Conservation (phyloP, 2,113 vertebrate genomes). For the Pterocles orientalis region DNA sequence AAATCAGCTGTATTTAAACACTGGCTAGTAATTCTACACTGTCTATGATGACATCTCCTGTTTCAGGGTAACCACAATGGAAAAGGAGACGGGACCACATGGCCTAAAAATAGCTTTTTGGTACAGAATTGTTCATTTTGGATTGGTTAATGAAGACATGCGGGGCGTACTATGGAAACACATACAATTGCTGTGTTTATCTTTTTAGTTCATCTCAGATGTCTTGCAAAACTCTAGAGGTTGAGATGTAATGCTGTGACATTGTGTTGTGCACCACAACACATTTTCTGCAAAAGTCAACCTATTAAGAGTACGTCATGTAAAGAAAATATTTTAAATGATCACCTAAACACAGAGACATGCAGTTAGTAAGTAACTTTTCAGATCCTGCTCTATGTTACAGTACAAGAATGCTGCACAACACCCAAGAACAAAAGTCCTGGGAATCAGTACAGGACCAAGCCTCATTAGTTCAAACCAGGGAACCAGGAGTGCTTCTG, state of each 20-base stretch:
- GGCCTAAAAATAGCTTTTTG: not conserved
- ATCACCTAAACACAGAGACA: not conserved
- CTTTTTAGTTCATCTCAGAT: not conserved
- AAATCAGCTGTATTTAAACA: not conserved
- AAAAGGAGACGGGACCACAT: not conserved
- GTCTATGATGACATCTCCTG: not conserved
- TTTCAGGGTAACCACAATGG: not conserved
- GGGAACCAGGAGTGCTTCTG: not conserved
- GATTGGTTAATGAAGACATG: not conserved
- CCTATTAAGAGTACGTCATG: not conserved
- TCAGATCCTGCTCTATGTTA: not conserved
- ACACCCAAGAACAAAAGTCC: not conserved
- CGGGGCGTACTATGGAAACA: not conserved
- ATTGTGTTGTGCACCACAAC: not conserved
- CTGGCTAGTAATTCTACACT: not conserved
- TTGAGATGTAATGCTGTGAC: not conserved
- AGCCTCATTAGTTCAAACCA: not conserved
- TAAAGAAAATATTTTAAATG: not conserved
- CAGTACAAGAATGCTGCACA: not conserved
- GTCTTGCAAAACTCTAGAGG: not conserved
- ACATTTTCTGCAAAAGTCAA: not conserved
- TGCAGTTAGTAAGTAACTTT: not conserved
- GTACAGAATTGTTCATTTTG: not conserved
- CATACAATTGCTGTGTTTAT: not conserved
- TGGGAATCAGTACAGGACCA: not conserved